Evolutionary conservation across 2,113 vertebrate genomes (phyloP), one percentile per base, ranked within the genome.

Genomic region (Emydocephalus ijimae): DNA sequence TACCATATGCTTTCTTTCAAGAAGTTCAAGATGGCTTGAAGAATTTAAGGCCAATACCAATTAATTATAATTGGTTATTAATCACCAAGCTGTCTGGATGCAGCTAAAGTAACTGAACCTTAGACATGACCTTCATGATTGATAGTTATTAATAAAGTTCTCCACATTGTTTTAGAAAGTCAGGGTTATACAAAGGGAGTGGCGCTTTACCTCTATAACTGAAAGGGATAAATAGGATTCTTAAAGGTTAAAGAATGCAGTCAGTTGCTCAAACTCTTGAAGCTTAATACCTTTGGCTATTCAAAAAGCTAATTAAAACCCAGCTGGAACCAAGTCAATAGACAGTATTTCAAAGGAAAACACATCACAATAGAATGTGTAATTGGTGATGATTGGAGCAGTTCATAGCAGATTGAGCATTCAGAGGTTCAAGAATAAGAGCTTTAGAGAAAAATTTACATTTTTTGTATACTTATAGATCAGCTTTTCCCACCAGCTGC

Each of bases 191-290:
- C 56, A 90, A 93, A 90, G 81, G 89, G 89, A 93, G 92, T 61
- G 23, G 74, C 89, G 81, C 92, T 93, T 90, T 93, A 90, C 90
- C 87, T 93, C 48, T 87, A 85, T 87, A 43, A 85, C 48, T 87
- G 88, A 93, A 93, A 93, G 89, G 92, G 74, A 90, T 85, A 93
- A 93, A 93, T 93, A 93, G 92, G 92, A 87, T 50, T 89, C 92
- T 87, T 93, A 93, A 93, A 93, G 89, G 92, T 93, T 93, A 93
- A 90, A 93, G 89, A 93, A 93, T 93, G 92, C 92, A 90, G 87
- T 93, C 81, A 87, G 74, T 93, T 90, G 74, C 92, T 90, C 92
- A 93, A 61, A 90, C 92, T 90, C 92, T 90, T 90, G 92, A 93
- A 93, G 74, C 81, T 90, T 93, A 93, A 90, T 93, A 90, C 92